A percentile compares a stretch with the other conserved stretches of the same genome.
These are phyloP conservation scores for Gisinianus flammeolus DNA, from an alignment of 2,888 invertebrate genomes.

Conservation along the genomic window DNA sequence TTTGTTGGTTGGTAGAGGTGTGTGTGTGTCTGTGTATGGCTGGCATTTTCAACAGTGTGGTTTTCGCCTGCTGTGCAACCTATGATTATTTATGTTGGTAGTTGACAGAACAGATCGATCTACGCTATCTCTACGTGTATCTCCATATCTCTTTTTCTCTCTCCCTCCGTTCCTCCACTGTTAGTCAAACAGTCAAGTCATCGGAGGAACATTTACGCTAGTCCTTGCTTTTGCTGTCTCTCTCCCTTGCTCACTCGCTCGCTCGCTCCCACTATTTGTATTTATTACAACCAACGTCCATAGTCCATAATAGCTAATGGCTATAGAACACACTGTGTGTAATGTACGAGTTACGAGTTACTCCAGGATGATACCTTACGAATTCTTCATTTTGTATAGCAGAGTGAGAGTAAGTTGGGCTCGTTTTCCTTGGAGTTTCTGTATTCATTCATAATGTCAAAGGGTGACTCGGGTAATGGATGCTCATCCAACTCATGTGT, in stretches of 20 bases:
- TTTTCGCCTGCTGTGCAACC: constrained; percentile 37
- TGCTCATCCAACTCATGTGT: constrained; percentile 30
- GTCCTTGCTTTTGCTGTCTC: background rate
- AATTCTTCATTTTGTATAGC: no score
- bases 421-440: no score
- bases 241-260: background rate
- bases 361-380: no score
- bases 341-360: no score
- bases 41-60: constrained; percentile 32
- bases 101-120: constrained; percentile 30
- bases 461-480: constrained; percentile 25
- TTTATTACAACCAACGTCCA: no score
- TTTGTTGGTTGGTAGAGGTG: constrained; percentile 1
- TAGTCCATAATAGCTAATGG: no score
- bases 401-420: no score
- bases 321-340: no score
- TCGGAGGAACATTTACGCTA: no score
- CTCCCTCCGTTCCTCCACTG: background rate
- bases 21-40: background rate
- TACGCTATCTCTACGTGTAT: constrained; percentile 28
- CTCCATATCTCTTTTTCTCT: constrained; percentile 10
- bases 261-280: background rate
- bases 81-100: constrained; percentile 40
- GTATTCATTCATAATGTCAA: constrained; percentile 31
- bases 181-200: no score